Percentiles rank a stretch among this genome's conserved stretches.
Evolutionary conservation across 2,888 invertebrate genomes (phyloP).

Genomic region (Parthenolecanium corni): DNA sequence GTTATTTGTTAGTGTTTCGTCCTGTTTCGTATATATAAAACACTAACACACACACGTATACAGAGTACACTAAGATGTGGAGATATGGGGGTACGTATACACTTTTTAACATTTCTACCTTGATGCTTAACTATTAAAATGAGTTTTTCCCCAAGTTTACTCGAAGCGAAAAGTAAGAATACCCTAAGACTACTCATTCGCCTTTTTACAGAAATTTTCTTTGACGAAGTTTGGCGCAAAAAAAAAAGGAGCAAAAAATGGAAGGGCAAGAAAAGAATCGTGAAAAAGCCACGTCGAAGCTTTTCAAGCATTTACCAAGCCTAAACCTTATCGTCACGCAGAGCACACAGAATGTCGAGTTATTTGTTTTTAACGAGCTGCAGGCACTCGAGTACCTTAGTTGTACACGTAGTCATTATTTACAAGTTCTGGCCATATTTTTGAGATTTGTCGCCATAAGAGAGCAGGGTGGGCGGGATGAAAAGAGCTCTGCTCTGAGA

Average conservation of each 20-base stretch:
- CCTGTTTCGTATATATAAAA: not conserved
- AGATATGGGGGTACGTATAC: slow-evolving; percentile 6
- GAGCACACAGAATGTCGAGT: not conserved
- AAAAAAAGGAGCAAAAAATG: too few species aligned
- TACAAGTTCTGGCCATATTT: not conserved
- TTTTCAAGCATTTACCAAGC: slow-evolving; percentile 20
- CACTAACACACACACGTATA: slow-evolving; percentile 1
- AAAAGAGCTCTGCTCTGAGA: too few species aligned
- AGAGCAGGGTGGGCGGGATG: not conserved
- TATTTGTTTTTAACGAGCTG: slow-evolving; percentile 6
- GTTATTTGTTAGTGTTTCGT: slow-evolving; percentile 27
- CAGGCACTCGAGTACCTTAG: not conserved
- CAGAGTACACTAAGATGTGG: not conserved
- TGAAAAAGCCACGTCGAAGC: slow-evolving; percentile 1
- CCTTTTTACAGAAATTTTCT: not conserved
- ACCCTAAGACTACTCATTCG: slow-evolving; percentile 1
- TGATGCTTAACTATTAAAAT: slow-evolving; percentile 30
- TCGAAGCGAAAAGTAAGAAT: slow-evolving; percentile 1
- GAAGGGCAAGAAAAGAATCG: too few species aligned
- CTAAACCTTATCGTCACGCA: not conserved
- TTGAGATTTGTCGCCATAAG: not conserved
- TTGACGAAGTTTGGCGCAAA: not conserved
- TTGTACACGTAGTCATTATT: not conserved
- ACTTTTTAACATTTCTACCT: slow-evolving; percentile 21
- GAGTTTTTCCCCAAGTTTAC: slow-evolving; percentile 26